phyloP scores from a whole-genome alignment of 2,797 vertebrate species.

The Lerista edwardsae region DNA sequence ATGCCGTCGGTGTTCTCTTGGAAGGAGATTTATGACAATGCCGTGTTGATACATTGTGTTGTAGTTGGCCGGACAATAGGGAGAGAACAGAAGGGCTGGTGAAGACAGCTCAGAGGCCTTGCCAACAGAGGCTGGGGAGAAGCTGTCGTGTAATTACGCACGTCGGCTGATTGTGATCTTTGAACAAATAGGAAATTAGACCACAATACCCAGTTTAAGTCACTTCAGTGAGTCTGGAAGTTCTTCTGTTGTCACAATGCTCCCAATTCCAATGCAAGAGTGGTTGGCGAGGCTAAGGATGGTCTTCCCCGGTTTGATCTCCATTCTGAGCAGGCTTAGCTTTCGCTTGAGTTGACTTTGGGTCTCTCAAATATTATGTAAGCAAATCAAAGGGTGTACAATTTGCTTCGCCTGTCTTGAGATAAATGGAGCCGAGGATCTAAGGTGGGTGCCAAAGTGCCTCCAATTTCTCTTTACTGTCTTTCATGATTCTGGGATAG shows the following conservation, averaged over 20 bases:
- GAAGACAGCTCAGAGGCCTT: background rate
- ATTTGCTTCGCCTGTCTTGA: background rate
- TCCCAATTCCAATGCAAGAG: no score
- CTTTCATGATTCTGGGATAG: background rate
- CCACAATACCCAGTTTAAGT: slow-evolving; percentile 44
- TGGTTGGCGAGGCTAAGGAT: background rate
- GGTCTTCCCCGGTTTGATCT: background rate
- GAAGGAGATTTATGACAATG: slow-evolving; percentile 41
- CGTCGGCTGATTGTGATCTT: slow-evolving; percentile 30
- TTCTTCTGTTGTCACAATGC: slow-evolving; percentile 32
- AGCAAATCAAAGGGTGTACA: background rate
- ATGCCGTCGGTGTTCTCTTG: background rate
- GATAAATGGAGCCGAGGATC: background rate
- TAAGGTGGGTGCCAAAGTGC: background rate
- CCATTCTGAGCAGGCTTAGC: background rate
- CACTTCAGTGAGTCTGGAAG: slow-evolving; percentile 42
- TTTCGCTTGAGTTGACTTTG: background rate
- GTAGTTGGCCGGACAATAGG: slow-evolving; percentile 23
- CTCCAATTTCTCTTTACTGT: background rate
- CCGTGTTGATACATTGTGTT: background rate
- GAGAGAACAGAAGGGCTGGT: slow-evolving; percentile 50
- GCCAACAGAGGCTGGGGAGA: slow-evolving; percentile 15
- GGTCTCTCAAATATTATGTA: background rate
- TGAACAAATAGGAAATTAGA: slow-evolving; percentile 31
- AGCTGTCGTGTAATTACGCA: slow-evolving; percentile 28